These are phyloP conservation scores for Ganaspis brasiliensis DNA, from an alignment of 2,888 invertebrate species.

Conservation along the genomic window DNA sequence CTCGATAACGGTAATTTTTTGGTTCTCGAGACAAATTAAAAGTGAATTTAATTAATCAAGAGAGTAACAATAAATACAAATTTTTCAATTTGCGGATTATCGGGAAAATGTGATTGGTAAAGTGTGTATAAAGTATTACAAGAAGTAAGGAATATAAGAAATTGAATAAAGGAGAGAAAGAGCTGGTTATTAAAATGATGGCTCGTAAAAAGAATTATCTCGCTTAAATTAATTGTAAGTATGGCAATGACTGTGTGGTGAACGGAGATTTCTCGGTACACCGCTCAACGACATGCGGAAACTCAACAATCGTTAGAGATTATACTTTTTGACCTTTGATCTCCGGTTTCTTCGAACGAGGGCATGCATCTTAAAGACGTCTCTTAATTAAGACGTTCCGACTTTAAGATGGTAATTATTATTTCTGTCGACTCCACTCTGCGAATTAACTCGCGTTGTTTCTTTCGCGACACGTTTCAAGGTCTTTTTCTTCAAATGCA, in stretches of 20 bases:
- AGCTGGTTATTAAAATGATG: constrained; percentile 16
- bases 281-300: constrained; percentile 30
- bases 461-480: constrained; percentile 26
- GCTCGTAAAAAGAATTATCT: constrained; percentile 17
- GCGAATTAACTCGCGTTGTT: constrained; percentile 25
- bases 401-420: constrained; percentile 41
- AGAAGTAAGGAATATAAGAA: background rate
- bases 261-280: constrained; percentile 26
- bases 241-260: background rate
- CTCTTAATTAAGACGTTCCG: constrained; percentile 33
- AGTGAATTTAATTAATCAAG: too few species aligned
- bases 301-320: constrained; percentile 41
- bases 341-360: constrained; percentile 33
- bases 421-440: constrained; percentile 31
- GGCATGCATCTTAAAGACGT: constrained; percentile 40
- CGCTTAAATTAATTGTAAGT: constrained; percentile 31
- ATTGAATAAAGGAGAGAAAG: background rate
- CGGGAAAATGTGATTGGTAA: too few species aligned
- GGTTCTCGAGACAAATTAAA: too few species aligned
- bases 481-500: background rate
- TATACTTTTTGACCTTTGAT: constrained; percentile 41
- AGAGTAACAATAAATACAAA: too few species aligned
- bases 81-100: too few species aligned
- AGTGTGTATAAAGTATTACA: too few species aligned
- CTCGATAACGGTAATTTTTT: background rate